Percentiles rank a stretch among this genome's conserved stretches.
Conservation (phyloP, 1,140 invertebrate species). For the Sweltsa coloradensis region DNA sequence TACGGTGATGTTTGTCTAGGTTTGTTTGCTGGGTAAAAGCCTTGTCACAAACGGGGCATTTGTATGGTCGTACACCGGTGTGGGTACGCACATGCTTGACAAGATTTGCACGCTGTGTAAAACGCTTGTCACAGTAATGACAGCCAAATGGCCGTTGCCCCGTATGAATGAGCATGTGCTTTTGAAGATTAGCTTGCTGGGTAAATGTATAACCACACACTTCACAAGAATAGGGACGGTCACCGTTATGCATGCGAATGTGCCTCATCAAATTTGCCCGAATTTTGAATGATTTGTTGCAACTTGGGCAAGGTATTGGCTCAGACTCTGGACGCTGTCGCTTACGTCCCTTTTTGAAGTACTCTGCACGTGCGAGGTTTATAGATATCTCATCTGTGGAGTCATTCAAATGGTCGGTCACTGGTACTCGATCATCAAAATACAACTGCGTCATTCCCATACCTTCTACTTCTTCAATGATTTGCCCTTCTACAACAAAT, state of each 20-base stretch:
- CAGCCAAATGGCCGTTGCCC: constrained; percentile 31
- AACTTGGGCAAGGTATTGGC: constrained; percentile 26
- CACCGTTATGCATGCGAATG: constrained; percentile 14
- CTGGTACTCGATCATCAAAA: too few relatives aligned
- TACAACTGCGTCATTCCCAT: too few relatives aligned
- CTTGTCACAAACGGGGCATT: constrained; percentile 27
- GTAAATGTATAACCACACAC: constrained; percentile 13
- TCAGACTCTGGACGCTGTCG: too few relatives aligned
- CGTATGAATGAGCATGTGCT: constrained; percentile 17
- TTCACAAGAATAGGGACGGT: constrained; percentile 9
- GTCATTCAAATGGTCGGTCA: too few relatives aligned
- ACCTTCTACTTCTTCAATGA: too few relatives aligned
- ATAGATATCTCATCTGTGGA: too few relatives aligned
- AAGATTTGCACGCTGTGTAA: constrained; percentile 20
- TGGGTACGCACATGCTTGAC: constrained; percentile 21
- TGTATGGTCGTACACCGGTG: constrained; percentile 26
- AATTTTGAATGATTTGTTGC: constrained; percentile 27
- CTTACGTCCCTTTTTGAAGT: too few relatives aligned
- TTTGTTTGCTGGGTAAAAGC: constrained; percentile 29
- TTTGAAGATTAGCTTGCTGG: constrained; percentile 12
- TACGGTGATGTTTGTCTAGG: constrained; percentile 27
- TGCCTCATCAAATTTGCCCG: constrained; percentile 14
- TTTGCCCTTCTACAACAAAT: too few relatives aligned
- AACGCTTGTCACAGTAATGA: constrained; percentile 27
- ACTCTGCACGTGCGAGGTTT: too few relatives aligned